Conservation (phyloP, 1,140 invertebrate species). For the Drosophila bocqueti region DNA sequence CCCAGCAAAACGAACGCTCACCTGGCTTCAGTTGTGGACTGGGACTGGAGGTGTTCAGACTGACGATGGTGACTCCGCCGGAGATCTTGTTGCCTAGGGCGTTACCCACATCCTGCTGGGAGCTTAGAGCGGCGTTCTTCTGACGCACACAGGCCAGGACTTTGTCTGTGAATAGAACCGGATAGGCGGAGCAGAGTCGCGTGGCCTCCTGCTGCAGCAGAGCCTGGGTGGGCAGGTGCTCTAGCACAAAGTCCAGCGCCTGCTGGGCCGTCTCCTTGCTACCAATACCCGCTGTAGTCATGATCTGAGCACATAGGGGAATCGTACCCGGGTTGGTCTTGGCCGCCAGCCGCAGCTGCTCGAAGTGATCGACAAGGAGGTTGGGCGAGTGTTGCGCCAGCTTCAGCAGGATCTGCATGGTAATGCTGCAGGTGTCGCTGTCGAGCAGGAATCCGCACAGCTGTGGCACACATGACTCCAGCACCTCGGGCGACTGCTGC, state of each 20-base stretch:
- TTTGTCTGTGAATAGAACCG: constrained; percentile 91
- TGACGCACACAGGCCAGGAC: constrained; percentile 90
- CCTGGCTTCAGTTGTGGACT: constrained; percentile 53
- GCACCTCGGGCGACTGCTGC: constrained; percentile 89
- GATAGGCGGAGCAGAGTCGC: constrained; percentile 90
- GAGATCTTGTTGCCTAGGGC: constrained; percentile 86
- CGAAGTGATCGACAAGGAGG: constrained; percentile 89
- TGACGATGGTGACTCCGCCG: constrained; percentile 91
- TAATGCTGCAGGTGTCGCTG: constrained; percentile 87
- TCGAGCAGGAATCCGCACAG: constrained; percentile 75
- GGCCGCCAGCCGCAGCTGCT: constrained; percentile 89
- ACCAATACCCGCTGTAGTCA: constrained; percentile 88
- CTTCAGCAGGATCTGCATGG: constrained; percentile 92
- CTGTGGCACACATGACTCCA: constrained; percentile 74
- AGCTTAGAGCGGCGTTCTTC: constrained; percentile 86
- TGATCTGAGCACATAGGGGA: constrained; percentile 88
- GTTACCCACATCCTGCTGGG: constrained; percentile 87
- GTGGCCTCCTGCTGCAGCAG: constrained; percentile 91
- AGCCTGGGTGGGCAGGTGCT: constrained; percentile 89
- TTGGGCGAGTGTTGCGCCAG: constrained; percentile 89
- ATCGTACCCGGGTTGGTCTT: constrained; percentile 89
- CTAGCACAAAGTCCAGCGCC: constrained; percentile 92
- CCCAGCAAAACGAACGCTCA: neutral
- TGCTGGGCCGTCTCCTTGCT: constrained; percentile 90
- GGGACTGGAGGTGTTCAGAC: constrained; percentile 86